Percentiles rank a stretch among this genome's conserved stretches.
These are phyloP conservation scores for Lasioglossum vierecki DNA, from an alignment of 2,888 invertebrate genomes.

Conservation along the genomic window DNA sequence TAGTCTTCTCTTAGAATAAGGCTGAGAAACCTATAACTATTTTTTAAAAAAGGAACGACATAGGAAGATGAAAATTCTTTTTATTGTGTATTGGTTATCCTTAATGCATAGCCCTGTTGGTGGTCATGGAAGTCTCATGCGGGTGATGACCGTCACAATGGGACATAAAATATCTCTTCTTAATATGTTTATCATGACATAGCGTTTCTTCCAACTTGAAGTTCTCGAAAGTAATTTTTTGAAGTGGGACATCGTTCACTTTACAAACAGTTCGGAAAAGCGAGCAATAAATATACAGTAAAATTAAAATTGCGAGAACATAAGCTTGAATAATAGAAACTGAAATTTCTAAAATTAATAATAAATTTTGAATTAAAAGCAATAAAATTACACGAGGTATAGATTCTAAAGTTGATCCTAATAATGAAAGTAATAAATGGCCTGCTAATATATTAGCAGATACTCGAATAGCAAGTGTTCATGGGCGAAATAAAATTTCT, in stretches of 20 bases:
- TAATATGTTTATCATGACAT: background rate
- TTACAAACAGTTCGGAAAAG: background rate
- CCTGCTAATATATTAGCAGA: too few species aligned
- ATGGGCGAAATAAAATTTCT: too few species aligned
- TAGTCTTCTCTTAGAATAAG: background rate
- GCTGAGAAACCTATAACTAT: background rate
- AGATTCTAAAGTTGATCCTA: too few species aligned
- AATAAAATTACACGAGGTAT: too few species aligned
- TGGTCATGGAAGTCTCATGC: constrained; percentile 25
- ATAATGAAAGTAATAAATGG: too few species aligned
- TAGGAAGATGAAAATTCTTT: background rate
- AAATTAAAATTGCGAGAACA: too few species aligned
- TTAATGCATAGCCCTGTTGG: constrained; percentile 1
- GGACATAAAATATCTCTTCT: constrained; percentile 2
- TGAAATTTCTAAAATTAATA: too few species aligned
- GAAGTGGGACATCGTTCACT: background rate
- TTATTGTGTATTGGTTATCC: constrained; percentile 1
- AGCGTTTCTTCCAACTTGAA: background rate
- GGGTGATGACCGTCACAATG: constrained; percentile 49
- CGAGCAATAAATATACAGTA: background rate
- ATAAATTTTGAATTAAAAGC: too few species aligned
- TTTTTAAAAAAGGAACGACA: background rate
- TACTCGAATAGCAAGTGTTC: too few species aligned
- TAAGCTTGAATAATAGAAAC: too few species aligned
- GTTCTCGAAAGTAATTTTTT: background rate